These are phyloP conservation scores for Ibycter americanus DNA, from an alignment of 2,797 vertebrate genomes.

Conservation along the genomic window DNA sequence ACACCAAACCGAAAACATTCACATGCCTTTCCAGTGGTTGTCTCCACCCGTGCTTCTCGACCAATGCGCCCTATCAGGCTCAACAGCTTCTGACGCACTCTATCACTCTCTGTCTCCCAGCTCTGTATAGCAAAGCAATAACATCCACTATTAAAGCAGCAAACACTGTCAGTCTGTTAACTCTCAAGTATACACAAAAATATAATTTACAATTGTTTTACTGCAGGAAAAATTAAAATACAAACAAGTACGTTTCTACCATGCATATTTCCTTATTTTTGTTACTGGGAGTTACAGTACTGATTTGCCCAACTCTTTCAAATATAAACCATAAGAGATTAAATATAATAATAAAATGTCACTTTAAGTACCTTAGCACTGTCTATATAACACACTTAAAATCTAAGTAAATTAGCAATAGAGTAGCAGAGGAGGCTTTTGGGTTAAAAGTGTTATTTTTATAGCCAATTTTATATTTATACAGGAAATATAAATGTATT, in stretches of 20 bases:
- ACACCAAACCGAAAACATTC: neutral
- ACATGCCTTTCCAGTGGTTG: constrained; percentile 93
- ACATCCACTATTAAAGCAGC: neutral
- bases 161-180: neutral
- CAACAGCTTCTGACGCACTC: constrained; percentile 94
- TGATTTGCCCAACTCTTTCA: neutral
- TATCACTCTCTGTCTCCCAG: constrained; percentile 96
- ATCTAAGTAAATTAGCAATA: neutral
- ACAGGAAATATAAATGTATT: neutral
- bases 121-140: constrained; percentile 78
- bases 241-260: neutral
- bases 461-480: neutral
- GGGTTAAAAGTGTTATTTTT: neutral
- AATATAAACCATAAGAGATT: neutral
- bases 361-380: neutral
- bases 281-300: neutral
- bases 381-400: neutral
- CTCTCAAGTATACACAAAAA: neutral
- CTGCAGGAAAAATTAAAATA: neutral
- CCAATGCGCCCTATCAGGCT: constrained; percentile 97
- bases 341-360: neutral
- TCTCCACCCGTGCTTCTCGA: constrained; percentile 93
- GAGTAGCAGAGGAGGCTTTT: neutral
- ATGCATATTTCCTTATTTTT: neutral
- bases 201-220: neutral